Evolutionary conservation across 2,113 vertebrate genomes (phyloP).

Genomic region (Sceloporus undulatus): DNA sequence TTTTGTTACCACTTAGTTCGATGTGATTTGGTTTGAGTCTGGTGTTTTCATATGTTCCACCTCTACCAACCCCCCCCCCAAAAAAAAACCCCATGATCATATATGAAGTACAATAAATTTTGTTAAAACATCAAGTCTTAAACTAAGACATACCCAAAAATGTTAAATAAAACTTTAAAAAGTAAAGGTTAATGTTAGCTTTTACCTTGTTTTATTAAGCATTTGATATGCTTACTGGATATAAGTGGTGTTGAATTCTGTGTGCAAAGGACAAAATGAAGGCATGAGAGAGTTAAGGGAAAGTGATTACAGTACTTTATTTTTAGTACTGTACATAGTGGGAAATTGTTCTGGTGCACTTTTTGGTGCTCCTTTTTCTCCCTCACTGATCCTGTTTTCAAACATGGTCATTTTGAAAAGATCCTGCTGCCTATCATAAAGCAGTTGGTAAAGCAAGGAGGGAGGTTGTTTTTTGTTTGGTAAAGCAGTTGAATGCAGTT

Average conservation of each 20-base stretch:
- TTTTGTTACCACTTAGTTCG: conserved; percentile 79
- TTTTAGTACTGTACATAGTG: not conserved
- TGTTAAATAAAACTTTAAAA: conserved; percentile 10
- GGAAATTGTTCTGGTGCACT: not conserved
- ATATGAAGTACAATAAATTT: conserved; percentile 85
- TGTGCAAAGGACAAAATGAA: not conserved
- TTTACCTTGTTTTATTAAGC: conserved; percentile 12
- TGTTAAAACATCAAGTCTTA: conserved; percentile 78
- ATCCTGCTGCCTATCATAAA: conserved; percentile 27
- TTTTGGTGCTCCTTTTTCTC: not conserved
- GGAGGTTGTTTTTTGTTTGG: not conserved
- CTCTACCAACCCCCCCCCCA: conserved; percentile 29
- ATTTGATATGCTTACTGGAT: not conserved
- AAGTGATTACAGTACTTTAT: conserved; percentile 7
- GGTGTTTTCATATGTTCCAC: conserved; percentile 82
- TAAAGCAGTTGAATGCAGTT: conserved; percentile 7
- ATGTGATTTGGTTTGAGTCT: conserved; percentile 81
- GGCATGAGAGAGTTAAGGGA: conserved; percentile 25
- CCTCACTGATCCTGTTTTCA: not conserved
- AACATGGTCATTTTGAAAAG: conserved; percentile 6
- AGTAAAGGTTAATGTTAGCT: conserved; percentile 1
- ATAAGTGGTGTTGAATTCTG: not conserved
- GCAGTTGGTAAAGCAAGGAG: too few relatives aligned
- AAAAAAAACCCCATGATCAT: conserved; percentile 79
- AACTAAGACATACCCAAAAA: conserved; percentile 56